phyloP scores from a whole-genome alignment of 1,140 invertebrate species.

The Drosophila triauraria region DNA sequence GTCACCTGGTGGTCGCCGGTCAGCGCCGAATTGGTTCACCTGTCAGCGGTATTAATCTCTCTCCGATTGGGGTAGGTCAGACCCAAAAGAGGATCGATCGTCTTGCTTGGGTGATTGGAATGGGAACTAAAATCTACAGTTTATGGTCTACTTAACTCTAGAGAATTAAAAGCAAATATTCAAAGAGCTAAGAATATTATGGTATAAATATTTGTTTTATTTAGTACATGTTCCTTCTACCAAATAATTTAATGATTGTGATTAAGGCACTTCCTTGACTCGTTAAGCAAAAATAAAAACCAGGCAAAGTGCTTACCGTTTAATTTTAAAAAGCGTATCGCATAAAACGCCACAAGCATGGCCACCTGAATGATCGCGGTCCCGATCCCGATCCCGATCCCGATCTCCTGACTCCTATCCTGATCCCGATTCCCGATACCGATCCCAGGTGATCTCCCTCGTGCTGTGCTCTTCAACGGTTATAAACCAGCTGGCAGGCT shows the following conservation, averaged over 20 bases:
- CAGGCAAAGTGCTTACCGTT: slow-evolving; percentile 61
- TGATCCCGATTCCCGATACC: slow-evolving; percentile 8
- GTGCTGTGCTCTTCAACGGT: slow-evolving; percentile 54
- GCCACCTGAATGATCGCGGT: background rate
- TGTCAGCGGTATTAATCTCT: slow-evolving; percentile 58
- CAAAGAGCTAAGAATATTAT: background rate
- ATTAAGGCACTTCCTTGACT: slow-evolving; percentile 21
- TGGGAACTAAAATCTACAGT: background rate
- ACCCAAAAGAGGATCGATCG: background rate
- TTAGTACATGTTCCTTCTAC: no score
- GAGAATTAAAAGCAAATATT: background rate
- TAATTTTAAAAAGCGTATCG: slow-evolving; percentile 55
- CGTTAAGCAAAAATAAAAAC: slow-evolving; percentile 61
- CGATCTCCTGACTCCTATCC: background rate
- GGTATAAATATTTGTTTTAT: no score
- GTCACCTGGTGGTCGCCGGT: slow-evolving; percentile 69
- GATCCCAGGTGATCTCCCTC: slow-evolving; percentile 25
- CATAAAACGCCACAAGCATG: slow-evolving; percentile 36
- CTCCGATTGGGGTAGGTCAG: slow-evolving; percentile 21
- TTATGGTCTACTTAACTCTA: slow-evolving; percentile 1
- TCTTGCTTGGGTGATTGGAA: background rate
- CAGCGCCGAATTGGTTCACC: slow-evolving; percentile 54
- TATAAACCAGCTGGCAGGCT: slow-evolving; percentile 82
- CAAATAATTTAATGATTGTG: slow-evolving; percentile 7
- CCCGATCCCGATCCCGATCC: slow-evolving; percentile 14